Evolutionary conservation across 1,140 invertebrate genomes (phyloP).

Genomic region (Aethina tumida): DNA sequence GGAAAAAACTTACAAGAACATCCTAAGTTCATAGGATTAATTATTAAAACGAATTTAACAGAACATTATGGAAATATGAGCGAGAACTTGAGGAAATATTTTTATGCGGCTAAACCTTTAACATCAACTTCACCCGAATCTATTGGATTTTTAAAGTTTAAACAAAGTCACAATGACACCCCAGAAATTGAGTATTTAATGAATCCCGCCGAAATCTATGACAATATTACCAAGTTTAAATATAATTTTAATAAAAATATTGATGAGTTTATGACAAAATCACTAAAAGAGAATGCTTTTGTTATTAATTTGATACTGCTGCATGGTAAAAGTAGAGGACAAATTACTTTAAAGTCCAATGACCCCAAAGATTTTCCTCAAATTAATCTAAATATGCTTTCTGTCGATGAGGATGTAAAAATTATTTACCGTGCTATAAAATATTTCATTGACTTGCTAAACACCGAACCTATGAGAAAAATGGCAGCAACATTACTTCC

Average conservation of each 20-base stretch:
- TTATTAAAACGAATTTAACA: constrained; percentile 29
- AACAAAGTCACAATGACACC: not conserved
- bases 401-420: constrained; percentile 51
- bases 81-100: constrained; percentile 13
- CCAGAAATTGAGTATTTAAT: not conserved
- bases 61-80: constrained; percentile 3
- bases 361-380: constrained; percentile 64
- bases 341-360: constrained; percentile 50
- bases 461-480: constrained; percentile 43
- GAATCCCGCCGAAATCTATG: constrained; percentile 3
- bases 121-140: constrained; percentile 7
- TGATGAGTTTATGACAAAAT: not conserved
- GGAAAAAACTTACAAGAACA: constrained; percentile 71
- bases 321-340: constrained; percentile 63
- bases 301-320: constrained; percentile 49
- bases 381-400: constrained; percentile 68
- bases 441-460: constrained; percentile 44
- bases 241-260: constrained; percentile 2
- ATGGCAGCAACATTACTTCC: constrained; percentile 1
- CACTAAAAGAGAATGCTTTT: constrained; percentile 26
- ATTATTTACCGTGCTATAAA: constrained; percentile 50
- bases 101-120: constrained; percentile 6
- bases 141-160: constrained; percentile 1
- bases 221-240: constrained; percentile 1
- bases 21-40: constrained; percentile 44